phyloP scores from a whole-genome alignment of 2,888 invertebrate genomes.

The Coenonympha arcania region DNA sequence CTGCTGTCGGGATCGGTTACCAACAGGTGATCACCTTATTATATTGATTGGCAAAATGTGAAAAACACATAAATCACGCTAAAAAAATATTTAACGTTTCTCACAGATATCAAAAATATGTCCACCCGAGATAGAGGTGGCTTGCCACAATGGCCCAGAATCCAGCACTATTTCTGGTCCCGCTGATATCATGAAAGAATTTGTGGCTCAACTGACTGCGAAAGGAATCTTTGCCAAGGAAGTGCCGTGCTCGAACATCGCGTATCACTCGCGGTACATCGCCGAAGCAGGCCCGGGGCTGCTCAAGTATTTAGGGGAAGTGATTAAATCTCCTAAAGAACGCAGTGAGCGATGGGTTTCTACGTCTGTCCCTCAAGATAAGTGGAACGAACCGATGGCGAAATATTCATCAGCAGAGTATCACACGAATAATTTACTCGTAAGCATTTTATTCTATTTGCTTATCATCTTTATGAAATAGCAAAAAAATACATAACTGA shows the following conservation, averaged over 20 bases:
- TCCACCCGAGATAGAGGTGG: constrained; percentile 78
- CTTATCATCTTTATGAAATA: too few relatives aligned
- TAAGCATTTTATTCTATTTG: too few relatives aligned
- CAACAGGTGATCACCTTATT: constrained; percentile 48
- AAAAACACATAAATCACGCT: not conserved
- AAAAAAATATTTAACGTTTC: not conserved
- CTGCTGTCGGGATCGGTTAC: constrained; percentile 83
- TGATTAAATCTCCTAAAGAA: constrained; percentile 74
- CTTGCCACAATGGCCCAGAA: constrained; percentile 85
- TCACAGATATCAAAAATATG: constrained; percentile 44
- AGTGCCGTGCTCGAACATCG: constrained; percentile 82
- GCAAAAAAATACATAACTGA: too few relatives aligned
- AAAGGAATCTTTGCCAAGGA: constrained; percentile 57
- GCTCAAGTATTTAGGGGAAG: constrained; percentile 70
- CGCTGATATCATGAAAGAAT: constrained; percentile 73
- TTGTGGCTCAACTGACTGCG: constrained; percentile 64
- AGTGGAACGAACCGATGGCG: constrained; percentile 68
- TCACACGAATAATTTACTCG: constrained; percentile 84
- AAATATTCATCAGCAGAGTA: constrained; percentile 85
- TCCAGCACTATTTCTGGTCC: constrained; percentile 87
- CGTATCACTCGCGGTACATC: constrained; percentile 91
- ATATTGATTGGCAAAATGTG: not conserved
- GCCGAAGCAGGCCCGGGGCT: constrained; percentile 69
- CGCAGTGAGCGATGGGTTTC: constrained; percentile 85
- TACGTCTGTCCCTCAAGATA: constrained; percentile 78